phyloP scores from a whole-genome alignment of 2,113 vertebrate species.

The Carettochelys insculpta region DNA sequence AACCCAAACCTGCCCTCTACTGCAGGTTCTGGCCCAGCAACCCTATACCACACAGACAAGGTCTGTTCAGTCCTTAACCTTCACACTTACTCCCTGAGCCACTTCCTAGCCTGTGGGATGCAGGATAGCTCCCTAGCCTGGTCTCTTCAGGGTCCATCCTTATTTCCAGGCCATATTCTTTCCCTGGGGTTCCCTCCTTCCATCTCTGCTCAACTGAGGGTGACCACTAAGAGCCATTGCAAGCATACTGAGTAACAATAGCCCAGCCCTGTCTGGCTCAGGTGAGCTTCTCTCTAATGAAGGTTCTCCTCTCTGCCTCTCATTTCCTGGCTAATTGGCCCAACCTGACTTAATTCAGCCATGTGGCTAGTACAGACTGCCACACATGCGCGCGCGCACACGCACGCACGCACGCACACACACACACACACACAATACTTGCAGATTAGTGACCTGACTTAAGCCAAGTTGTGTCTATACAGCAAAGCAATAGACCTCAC shows the following conservation, averaged over 20 bases:
- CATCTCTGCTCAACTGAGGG: not conserved
- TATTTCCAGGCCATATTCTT: not conserved
- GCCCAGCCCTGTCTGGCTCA: not conserved
- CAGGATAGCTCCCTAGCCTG: not conserved
- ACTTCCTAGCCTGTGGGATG: not conserved
- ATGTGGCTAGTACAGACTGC: no score
- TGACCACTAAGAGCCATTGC: not conserved
- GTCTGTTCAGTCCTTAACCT: not conserved
- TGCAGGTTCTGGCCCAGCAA: not conserved
- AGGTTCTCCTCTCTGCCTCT: not conserved
- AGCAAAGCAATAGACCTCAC: not conserved
- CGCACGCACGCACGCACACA: no score
- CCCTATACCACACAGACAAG: not conserved
- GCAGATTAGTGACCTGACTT: not conserved
- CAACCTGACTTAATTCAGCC: not conserved
- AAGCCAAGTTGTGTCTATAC: not conserved
- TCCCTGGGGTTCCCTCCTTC: not conserved
- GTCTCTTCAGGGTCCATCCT: not conserved
- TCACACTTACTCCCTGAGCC: no score
- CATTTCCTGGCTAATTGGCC: not conserved
- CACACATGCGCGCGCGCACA: no score
- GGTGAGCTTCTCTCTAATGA: not conserved
- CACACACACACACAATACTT: no score
- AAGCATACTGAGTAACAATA: not conserved
- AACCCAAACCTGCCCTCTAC: not conserved